phyloP scores from a whole-genome alignment of 2,113 vertebrate genomes.

The Erpornis zantholeuca region DNA sequence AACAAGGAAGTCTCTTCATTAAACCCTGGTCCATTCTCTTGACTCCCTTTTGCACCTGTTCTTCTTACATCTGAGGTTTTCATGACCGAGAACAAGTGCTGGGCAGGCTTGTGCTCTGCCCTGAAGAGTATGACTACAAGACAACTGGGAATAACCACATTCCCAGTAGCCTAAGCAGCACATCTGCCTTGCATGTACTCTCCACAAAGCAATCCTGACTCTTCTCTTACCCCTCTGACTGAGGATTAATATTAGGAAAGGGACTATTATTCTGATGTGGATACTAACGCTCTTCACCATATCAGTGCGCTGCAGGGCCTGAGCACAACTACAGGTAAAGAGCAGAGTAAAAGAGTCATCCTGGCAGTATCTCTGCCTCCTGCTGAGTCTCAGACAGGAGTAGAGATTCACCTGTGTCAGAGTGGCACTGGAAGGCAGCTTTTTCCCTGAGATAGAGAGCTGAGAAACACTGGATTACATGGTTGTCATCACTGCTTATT shows the following conservation, averaged over 20 bases:
- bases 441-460: slow-evolving; percentile 11
- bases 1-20: neutral
- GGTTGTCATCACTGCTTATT: slow-evolving; percentile 39
- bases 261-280: neutral
- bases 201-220: neutral
- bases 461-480: slow-evolving; percentile 26
- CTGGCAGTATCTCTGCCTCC: neutral
- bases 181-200: neutral
- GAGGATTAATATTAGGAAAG: neutral
- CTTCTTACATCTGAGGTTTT: neutral
- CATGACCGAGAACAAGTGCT: neutral
- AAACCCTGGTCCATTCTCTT: neutral
- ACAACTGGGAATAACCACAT: neutral
- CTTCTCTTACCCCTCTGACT: neutral
- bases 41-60: neutral
- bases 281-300: neutral
- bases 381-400: neutral
- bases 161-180: neutral
- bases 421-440: neutral
- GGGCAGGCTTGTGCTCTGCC: neutral
- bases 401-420: neutral
- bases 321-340: neutral
- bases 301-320: neutral
- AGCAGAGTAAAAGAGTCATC: neutral
- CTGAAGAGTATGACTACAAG: neutral